Evolutionary conservation across 2,113 vertebrate genomes (phyloP).

Genomic region (Lamprotornis superbus): DNA sequence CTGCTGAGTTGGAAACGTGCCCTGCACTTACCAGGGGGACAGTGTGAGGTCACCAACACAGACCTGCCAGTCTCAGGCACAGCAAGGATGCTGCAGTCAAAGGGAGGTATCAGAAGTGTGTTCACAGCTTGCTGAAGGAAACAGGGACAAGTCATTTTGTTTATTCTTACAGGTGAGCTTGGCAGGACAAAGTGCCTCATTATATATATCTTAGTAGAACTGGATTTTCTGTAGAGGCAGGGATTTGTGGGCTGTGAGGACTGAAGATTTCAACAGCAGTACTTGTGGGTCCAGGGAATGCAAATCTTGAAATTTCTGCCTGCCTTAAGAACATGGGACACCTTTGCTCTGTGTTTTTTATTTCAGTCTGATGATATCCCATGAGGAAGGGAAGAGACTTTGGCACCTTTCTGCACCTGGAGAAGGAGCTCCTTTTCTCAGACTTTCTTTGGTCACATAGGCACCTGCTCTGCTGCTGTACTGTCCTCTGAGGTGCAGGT

Average conservation of each 20-base stretch:
- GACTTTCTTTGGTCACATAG: neutral
- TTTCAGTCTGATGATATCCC: neutral
- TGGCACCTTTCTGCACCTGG: neutral
- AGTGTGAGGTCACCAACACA: neutral
- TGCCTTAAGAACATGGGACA: neutral
- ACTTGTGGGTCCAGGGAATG: neutral
- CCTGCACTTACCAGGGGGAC: neutral
- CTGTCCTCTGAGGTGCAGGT: neutral
- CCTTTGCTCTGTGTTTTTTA: neutral
- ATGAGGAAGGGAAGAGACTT: neutral
- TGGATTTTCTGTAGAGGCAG: neutral
- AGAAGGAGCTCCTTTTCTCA: neutral
- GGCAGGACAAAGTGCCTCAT: neutral
- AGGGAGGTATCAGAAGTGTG: neutral
- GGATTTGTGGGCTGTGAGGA: neutral
- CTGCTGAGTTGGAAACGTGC: neutral
- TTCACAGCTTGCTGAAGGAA: neutral
- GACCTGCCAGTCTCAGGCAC: neutral
- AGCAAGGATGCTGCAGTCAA: neutral
- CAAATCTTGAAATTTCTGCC: neutral
- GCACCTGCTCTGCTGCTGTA: neutral
- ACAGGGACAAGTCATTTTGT: neutral
- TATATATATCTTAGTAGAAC: neutral
- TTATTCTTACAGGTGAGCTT: neutral
- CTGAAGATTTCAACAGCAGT: neutral